These are phyloP conservation scores for Columba livia DNA, from an alignment of 2,113 vertebrate species.

Conservation along the genomic window DNA sequence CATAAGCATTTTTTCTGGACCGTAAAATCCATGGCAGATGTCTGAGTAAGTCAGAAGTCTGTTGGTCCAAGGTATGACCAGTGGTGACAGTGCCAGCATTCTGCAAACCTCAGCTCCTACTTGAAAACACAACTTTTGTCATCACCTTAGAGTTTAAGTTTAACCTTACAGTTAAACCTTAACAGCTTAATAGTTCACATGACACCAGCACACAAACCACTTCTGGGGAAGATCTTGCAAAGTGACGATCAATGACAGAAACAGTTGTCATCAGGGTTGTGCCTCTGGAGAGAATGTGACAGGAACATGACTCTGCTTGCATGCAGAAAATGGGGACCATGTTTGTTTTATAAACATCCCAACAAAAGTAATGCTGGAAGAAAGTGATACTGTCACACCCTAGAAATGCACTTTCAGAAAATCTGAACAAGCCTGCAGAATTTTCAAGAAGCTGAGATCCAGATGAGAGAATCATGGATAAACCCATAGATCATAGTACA, in stretches of 20 bases:
- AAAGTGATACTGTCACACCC: background rate
- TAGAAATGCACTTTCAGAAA: background rate
- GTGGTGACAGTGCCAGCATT: background rate
- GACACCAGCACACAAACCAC: background rate
- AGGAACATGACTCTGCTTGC: background rate
- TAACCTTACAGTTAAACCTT: too few species aligned
- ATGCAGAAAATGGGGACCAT: fast-evolving
- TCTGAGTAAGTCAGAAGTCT: background rate
- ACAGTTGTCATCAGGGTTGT: background rate
- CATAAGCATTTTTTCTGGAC: background rate
- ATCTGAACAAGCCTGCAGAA: background rate
- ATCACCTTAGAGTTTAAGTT: background rate
- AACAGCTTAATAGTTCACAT: background rate
- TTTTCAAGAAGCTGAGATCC: background rate
- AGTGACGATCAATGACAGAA: background rate
- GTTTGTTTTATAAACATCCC: background rate
- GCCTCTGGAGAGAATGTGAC: background rate
- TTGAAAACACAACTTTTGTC: background rate
- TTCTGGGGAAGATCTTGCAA: background rate
- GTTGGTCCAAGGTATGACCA: background rate
- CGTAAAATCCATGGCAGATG: background rate
- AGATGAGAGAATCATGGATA: background rate
- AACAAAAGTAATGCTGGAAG: background rate
- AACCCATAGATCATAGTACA: background rate
- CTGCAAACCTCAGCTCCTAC: background rate